Percentiles rank a stretch among this genome's conserved stretches.
These are phyloP conservation scores for Holotrichia oblita DNA, from an alignment of 1,140 invertebrate genomes.

Conservation along the genomic window DNA sequence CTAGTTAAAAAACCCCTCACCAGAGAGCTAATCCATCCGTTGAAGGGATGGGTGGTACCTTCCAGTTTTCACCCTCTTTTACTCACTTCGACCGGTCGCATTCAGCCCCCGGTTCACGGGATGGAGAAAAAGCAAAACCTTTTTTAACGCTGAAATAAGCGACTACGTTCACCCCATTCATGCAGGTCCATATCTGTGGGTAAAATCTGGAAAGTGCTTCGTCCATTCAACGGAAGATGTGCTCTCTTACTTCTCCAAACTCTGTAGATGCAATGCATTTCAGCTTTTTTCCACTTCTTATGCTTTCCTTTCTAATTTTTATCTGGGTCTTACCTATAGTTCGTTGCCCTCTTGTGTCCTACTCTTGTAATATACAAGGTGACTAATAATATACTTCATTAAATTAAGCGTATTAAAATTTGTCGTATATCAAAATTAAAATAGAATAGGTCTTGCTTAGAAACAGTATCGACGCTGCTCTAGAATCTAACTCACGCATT, in stretches of 20 bases:
- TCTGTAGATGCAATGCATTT: background rate
- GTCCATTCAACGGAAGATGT: background rate
- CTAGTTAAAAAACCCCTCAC: background rate
- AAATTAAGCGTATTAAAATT: too few species aligned
- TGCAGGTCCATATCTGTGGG: background rate
- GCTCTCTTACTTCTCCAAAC: background rate
- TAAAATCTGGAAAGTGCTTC: slow-evolving; percentile 19
- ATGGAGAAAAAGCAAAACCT: background rate
- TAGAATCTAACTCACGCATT: too few species aligned
- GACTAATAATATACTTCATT: too few species aligned
- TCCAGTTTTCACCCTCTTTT: background rate
- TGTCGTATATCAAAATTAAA: too few species aligned
- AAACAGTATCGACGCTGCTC: too few species aligned
- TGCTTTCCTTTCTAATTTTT: background rate
- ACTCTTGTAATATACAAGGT: background rate
- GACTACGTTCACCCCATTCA: background rate
- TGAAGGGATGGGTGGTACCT: background rate
- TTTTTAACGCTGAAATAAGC: background rate
- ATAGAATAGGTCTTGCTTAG: too few species aligned
- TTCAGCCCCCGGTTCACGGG: background rate
- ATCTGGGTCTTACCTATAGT: background rate
- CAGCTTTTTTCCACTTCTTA: background rate
- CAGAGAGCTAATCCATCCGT: background rate
- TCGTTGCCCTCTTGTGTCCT: background rate
- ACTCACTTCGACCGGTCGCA: background rate